Conservation (phyloP, 2,797 vertebrate species). For the Pangasius larnaudii region DNA sequence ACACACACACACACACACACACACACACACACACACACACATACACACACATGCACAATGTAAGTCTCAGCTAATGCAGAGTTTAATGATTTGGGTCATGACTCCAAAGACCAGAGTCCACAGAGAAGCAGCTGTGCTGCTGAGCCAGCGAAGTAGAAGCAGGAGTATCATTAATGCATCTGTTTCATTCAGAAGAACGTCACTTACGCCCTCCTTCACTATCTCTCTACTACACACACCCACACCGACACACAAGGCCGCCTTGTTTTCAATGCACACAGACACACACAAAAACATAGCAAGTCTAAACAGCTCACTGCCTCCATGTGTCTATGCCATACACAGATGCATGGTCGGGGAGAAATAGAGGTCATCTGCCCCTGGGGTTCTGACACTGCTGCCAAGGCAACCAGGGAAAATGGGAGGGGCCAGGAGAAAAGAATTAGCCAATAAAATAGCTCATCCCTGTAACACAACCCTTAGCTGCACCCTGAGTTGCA, state of each 20-base stretch:
- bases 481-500: not conserved
- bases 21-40: not conserved
- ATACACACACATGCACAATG: not conserved
- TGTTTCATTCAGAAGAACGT: not conserved
- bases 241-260: not conserved
- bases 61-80: not conserved
- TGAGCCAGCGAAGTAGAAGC: not conserved
- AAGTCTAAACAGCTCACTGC: slow-evolving; percentile 11
- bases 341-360: slow-evolving; percentile 51
- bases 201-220: not conserved
- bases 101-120: not conserved
- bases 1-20: not conserved
- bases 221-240: not conserved
- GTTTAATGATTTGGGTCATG: not conserved
- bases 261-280: slow-evolving; percentile 3
- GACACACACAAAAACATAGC: not conserved
- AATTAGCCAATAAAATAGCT: not conserved
- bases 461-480: not conserved
- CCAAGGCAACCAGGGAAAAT: slow-evolving; percentile 29
- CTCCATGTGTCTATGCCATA: slow-evolving; percentile 20
- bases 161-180: not conserved
- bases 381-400: slow-evolving; percentile 31
- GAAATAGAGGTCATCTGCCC: slow-evolving; percentile 47
- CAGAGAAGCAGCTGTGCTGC: not conserved
- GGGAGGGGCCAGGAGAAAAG: not conserved